Base-by-base conservation (phyloP, 2,888 invertebrate species). In the Latrodectus hesperus region DNA sequence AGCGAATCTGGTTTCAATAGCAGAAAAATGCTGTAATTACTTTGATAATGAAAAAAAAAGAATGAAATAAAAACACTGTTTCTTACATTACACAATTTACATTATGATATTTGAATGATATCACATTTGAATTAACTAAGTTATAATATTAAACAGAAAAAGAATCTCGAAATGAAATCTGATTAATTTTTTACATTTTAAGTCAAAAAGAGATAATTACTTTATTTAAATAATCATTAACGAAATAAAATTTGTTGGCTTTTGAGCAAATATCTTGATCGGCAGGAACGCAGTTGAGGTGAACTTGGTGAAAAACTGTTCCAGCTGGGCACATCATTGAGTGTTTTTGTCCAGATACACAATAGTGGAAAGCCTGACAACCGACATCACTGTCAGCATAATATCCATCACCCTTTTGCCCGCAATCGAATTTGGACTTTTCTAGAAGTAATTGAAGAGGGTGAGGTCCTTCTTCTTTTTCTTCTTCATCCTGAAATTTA, bases 281-380 rank as follows among this genome's bases (percentile, higher is more conserved):
- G 5, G 96, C 96, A 6, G 97, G 97, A 96, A 97, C 97, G 93
- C 97, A 98, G 92, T 97, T 97, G 89, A 98, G 93, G 92, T 98
- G 97, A 16, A 97, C 96, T 95, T 97, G 94, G 91, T 96, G 96
- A 94, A 96, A 96, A 75, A 95, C 95, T 92, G 97, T 97, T 81
- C 97, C 97, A 91, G 96, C 96, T 0, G 97, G 97, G 91, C 97
- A 97, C 91, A 97, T 95, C 97, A 97, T 97, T 3, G 97, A 97
- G 92, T 97, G 97, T 67, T 90, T 90, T 14, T 89, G 96, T 90
- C 95, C 96, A 90, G 96, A 97, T 92, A 97, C 96, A 92, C 97
- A 97, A 92, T 97, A 97, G 92, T 97, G 97, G 94, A 97, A 98
- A 65, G 97, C 96, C 93, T 97, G 97, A 91, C 97, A 98, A 91